phyloP scores from a whole-genome alignment of 2,888 invertebrate species.

The Conistra vaccinii region DNA sequence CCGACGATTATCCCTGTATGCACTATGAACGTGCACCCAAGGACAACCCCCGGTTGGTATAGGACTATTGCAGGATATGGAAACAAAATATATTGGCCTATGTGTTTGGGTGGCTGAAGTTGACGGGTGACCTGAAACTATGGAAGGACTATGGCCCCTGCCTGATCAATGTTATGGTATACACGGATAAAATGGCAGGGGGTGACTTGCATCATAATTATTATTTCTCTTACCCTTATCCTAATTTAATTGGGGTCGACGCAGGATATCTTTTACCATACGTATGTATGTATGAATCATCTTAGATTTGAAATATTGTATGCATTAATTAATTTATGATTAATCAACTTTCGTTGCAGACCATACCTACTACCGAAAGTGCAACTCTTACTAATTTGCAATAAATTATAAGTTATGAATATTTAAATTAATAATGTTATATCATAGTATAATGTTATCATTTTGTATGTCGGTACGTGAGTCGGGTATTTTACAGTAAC shows the following conservation, averaged over 20 bases:
- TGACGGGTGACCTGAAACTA: too few species aligned
- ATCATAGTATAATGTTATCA: constrained; percentile 4
- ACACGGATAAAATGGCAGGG: too few species aligned
- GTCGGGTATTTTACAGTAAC: background rate
- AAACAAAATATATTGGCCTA: too few species aligned
- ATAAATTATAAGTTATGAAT: constrained; percentile 28
- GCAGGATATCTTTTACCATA: background rate
- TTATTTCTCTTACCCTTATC: too few species aligned
- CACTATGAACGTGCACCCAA: too few species aligned
- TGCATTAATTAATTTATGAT: background rate
- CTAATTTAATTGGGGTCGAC: background rate
- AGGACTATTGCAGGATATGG: too few species aligned
- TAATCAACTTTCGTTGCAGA: background rate
- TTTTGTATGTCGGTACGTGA: constrained; percentile 9
- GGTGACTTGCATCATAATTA: too few species aligned
- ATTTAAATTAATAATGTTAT: constrained; percentile 28
- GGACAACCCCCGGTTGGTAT: too few species aligned
- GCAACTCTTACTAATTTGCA: constrained; percentile 27
- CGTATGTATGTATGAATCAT: background rate
- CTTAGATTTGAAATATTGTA: background rate
- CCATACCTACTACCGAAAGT: constrained; percentile 18
- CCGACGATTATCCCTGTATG: too few species aligned
- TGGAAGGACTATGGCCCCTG: too few species aligned
- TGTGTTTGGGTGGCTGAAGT: too few species aligned
- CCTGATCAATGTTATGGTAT: too few species aligned